These are phyloP conservation scores for Phymastichus coffea DNA, from an alignment of 1,140 invertebrate genomes.

Conservation along the genomic window DNA sequence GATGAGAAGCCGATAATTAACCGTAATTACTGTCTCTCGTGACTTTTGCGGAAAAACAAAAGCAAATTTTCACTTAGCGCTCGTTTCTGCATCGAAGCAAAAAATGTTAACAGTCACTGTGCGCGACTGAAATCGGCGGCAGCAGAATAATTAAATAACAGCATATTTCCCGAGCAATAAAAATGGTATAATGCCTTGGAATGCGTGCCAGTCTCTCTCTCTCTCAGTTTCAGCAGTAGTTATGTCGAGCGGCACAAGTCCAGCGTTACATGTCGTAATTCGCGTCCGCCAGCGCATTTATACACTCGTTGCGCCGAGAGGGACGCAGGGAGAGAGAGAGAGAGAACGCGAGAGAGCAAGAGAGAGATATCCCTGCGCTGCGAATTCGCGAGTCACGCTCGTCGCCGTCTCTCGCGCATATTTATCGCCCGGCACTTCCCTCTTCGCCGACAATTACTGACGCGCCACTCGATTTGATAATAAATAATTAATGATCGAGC, in stretches of 20 bases:
- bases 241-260: not conserved
- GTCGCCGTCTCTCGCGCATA: not conserved
- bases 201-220: not conserved
- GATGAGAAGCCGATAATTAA: no score
- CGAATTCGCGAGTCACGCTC: constrained; percentile 2
- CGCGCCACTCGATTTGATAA: constrained; percentile 27
- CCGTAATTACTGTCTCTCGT: no score
- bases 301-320: no score
- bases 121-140: no score
- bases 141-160: no score
- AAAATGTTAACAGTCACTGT: no score
- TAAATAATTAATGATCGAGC: constrained; percentile 30
- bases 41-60: no score
- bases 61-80: no score
- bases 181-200: not conserved
- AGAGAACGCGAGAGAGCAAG: no score
- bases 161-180: not conserved
- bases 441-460: not conserved
- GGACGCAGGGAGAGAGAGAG: no score
- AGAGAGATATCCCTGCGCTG: no score
- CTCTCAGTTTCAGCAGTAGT: not conserved
- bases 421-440: not conserved
- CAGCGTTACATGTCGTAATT: constrained; percentile 1
- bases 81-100: no score
- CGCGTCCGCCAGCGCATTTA: not conserved